These are phyloP conservation scores for Gambusia holbrooki DNA, from an alignment of 2,113 vertebrate species.

Conservation along the genomic window DNA sequence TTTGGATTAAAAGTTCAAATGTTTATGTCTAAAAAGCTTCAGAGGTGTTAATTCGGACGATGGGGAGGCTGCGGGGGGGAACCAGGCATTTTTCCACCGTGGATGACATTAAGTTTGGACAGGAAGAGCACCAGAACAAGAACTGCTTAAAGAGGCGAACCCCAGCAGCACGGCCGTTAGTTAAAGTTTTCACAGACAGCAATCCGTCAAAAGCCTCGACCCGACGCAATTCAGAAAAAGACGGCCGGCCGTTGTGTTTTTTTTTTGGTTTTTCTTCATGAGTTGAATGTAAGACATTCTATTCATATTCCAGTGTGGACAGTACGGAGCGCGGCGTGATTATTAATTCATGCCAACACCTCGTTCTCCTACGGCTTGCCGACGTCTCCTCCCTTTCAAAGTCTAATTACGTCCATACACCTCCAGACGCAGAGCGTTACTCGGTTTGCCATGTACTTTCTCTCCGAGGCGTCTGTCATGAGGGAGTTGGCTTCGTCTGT, in stretches of 20 bases:
- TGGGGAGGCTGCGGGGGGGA: neutral
- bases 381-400: neutral
- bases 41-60: constrained; percentile 24
- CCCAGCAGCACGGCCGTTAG: too few species aligned
- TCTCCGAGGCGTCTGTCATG: neutral
- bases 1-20: constrained; percentile 39
- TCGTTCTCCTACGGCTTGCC: neutral
- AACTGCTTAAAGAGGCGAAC: neutral
- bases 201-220: neutral
- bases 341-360: neutral
- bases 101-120: constrained; percentile 18
- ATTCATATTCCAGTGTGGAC: neutral
- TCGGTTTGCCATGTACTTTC: neutral
- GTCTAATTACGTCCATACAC: neutral
- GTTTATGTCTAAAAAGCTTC: constrained; percentile 28
- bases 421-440: neutral
- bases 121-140: neutral
- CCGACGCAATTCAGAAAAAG: neutral
- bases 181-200: neutral
- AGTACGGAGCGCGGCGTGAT: neutral
- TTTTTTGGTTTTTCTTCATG: neutral
- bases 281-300: neutral
- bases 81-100: neutral
- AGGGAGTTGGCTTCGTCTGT: neutral
- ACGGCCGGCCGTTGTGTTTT: neutral